Evolutionary conservation across 1,140 invertebrate species (phyloP).

Genomic region (Scaptodrosophila lebanonensis): DNA sequence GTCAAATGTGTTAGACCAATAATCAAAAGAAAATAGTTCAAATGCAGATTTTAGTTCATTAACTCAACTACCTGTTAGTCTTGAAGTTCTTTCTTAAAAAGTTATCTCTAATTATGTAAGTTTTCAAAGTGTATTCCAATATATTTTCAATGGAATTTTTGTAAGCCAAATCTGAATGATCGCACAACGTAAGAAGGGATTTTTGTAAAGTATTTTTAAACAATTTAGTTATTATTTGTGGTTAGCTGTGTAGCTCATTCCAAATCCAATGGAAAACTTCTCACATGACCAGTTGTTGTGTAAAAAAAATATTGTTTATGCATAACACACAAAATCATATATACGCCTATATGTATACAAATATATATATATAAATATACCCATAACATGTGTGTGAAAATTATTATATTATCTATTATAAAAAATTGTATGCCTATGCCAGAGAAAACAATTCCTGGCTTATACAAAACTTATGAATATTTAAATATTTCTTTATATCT

Average conservation of each 20-base stretch:
- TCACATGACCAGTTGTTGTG: slow-evolving; percentile 5
- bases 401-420: neutral
- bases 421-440: slow-evolving; percentile 22
- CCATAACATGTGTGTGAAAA: slow-evolving; percentile 11
- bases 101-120: slow-evolving; percentile 12
- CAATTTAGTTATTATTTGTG: slow-evolving; percentile 31
- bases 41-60: too few species aligned
- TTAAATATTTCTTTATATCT: slow-evolving; percentile 20
- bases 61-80: too few species aligned
- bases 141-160: slow-evolving; percentile 3
- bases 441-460: slow-evolving; percentile 11
- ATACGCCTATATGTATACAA: slow-evolving; percentile 1
- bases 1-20: too few species aligned
- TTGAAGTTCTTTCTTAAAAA: neutral
- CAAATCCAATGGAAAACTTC: slow-evolving; percentile 15
- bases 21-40: too few species aligned
- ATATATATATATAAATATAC: slow-evolving; percentile 8
- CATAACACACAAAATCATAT: neutral
- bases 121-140: slow-evolving; percentile 12
- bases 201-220: slow-evolving; percentile 61
- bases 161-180: slow-evolving; percentile 22
- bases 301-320: slow-evolving; percentile 16
- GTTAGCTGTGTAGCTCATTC: slow-evolving; percentile 41
- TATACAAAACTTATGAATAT: too few species aligned
- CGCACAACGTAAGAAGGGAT: slow-evolving; percentile 70